Conservation (phyloP, 2,113 vertebrate species). For the Microtus oregoni region DNA sequence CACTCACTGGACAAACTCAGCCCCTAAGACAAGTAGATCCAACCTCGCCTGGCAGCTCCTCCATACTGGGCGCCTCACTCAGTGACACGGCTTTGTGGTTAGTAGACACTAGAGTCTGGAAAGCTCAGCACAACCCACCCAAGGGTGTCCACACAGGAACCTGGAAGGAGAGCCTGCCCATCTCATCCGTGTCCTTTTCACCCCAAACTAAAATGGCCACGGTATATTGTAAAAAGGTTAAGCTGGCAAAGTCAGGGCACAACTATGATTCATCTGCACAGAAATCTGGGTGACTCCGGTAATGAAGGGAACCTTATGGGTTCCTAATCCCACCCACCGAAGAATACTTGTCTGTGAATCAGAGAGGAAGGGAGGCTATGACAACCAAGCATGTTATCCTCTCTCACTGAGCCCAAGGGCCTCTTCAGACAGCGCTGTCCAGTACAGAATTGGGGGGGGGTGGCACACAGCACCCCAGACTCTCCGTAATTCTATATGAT, state of each 20-base stretch:
- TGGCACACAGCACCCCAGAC: neutral
- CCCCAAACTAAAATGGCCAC: slow-evolving; percentile 43
- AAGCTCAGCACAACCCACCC: neutral
- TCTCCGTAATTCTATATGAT: neutral
- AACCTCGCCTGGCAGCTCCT: neutral
- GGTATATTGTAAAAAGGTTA: slow-evolving; percentile 15
- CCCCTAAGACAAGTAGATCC: slow-evolving; percentile 4
- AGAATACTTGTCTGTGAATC: neutral
- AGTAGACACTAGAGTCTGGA: neutral
- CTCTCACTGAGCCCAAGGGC: neutral
- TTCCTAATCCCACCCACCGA: slow-evolving; percentile 5
- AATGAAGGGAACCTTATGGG: neutral
- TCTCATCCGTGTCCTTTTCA: neutral
- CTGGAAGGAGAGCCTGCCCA: neutral
- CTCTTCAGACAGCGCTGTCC: neutral
- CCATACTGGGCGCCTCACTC: neutral
- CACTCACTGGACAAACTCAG: neutral
- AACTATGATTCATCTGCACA: neutral
- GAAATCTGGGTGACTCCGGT: neutral
- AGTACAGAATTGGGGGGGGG: neutral
- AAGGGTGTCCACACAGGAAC: neutral
- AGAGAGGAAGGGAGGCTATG: neutral
- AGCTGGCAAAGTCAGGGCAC: slow-evolving; percentile 11
- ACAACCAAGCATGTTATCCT: neutral
- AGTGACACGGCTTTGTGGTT: neutral